Percentiles rank a stretch among this genome's conserved stretches.
These are phyloP conservation scores for Eupithecia insigniata DNA, from an alignment of 2,888 invertebrate genomes.

Conservation along the genomic window DNA sequence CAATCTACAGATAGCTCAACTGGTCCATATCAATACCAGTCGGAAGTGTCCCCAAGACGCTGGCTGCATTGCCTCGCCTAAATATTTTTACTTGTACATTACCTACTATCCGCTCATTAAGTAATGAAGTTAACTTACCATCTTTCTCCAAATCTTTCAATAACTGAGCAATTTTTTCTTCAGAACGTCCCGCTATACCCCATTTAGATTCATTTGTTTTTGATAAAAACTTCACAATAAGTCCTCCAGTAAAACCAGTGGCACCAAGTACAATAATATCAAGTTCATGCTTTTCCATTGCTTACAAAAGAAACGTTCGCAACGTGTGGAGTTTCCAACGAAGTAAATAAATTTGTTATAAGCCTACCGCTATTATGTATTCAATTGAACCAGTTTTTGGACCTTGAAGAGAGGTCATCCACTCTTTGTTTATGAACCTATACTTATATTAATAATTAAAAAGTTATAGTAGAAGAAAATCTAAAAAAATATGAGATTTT, in stretches of 20 bases:
- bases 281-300: conserved; percentile 17
- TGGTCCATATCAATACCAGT: no score
- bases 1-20: no score
- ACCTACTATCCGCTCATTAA: no score
- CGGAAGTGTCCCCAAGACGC: no score
- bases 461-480: no score
- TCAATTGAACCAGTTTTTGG: background rate
- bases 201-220: conserved; percentile 49
- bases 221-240: conserved; percentile 50
- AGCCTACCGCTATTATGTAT: background rate
- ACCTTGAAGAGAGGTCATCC: background rate
- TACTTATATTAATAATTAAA: no score
- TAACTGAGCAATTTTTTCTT: conserved; percentile 47
- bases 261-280: conserved; percentile 60
- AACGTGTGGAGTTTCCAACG: background rate
- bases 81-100: no score
- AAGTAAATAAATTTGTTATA: background rate
- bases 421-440: background rate
- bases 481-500: no score
- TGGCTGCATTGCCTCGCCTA: no score
- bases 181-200: conserved; percentile 56
- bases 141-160: conserved; percentile 21
- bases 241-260: conserved; percentile 58
- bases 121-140: conserved; percentile 22
- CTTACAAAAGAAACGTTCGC: background rate